A percentile compares a stretch with the other conserved stretches of the same genome.
phyloP scores from a whole-genome alignment of 2,113 vertebrate genomes.

The Epinephelus cyanopodus region DNA sequence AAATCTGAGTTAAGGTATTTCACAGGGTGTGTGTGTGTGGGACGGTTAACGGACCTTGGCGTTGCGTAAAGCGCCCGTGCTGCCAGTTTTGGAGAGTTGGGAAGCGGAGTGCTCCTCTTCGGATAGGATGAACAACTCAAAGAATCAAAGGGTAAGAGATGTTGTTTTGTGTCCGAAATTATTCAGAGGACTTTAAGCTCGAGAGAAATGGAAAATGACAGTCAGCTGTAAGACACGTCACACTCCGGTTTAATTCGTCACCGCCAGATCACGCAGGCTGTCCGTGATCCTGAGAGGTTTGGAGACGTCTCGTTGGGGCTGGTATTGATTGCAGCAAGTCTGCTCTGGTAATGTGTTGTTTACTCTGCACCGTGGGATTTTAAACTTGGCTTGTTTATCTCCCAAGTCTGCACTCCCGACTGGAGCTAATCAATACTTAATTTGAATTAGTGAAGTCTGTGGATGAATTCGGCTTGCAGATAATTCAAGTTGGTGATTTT shows the following conservation, averaged over 20 bases:
- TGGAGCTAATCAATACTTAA: not conserved
- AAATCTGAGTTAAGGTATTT: constrained; percentile 66
- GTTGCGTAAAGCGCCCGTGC: constrained; percentile 72
- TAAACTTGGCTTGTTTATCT: not conserved
- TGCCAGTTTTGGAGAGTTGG: constrained; percentile 75
- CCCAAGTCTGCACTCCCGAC: not conserved
- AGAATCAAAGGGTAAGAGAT: constrained; percentile 78
- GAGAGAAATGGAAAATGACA: constrained; percentile 17
- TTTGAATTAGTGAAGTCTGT: not conserved
- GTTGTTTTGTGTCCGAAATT: not conserved
- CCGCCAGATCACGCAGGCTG: not conserved
- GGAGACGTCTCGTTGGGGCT: not conserved
- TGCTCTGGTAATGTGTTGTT: not conserved
- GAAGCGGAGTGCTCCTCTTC: constrained; percentile 21
- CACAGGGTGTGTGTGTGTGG: constrained; percentile 40
- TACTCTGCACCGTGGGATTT: not conserved
- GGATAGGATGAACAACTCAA: constrained; percentile 81
- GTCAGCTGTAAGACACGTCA: constrained; percentile 30
- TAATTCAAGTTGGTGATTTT: not conserved
- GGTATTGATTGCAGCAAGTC: constrained; percentile 11
- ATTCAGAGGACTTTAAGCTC: not conserved
- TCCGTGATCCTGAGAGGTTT: not conserved
- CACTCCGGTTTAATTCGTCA: constrained; percentile 14
- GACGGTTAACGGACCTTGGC: constrained; percentile 43
- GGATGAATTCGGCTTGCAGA: not conserved